These are phyloP conservation scores for Parochlus steinenii DNA, from an alignment of 2,888 invertebrate genomes.

Conservation along the genomic window DNA sequence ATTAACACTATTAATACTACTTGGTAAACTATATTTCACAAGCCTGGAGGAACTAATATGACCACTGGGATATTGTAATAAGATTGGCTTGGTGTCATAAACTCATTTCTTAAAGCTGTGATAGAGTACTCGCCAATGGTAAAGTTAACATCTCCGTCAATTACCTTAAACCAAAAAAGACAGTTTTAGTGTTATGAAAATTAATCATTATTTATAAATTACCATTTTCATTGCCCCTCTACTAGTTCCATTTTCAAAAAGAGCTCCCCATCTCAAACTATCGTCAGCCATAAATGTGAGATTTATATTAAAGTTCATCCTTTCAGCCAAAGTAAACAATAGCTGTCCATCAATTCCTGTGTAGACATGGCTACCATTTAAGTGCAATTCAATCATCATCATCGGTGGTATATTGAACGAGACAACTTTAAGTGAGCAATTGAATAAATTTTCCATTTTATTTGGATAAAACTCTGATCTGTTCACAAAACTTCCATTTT, in stretches of 20 bases:
- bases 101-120: neutral
- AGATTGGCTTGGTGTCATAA: conserved; percentile 4
- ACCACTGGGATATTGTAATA: conserved; percentile 8
- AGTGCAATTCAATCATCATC: conserved; percentile 6
- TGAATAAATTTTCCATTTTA: conserved; percentile 2
- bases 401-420: conserved; percentile 10
- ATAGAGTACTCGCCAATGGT: conserved; percentile 9
- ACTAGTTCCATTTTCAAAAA: neutral
- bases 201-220: neutral
- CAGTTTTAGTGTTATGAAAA: too few species aligned
- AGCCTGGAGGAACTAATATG: conserved; percentile 8
- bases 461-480: neutral
- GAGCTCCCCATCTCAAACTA: neutral
- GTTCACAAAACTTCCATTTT: neutral
- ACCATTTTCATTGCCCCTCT: neutral
- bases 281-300: neutral
- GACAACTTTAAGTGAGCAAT: conserved; percentile 7
- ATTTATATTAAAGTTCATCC: conserved; percentile 8
- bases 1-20: too few species aligned
- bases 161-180: too few species aligned
- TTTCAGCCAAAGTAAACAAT: neutral
- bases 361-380: neutral
- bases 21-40: too few species aligned
- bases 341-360: conserved; percentile 3
- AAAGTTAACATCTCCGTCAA: conserved; percentile 1